Conservation (phyloP, 2,888 invertebrate species). For the Thecophora atra region DNA sequence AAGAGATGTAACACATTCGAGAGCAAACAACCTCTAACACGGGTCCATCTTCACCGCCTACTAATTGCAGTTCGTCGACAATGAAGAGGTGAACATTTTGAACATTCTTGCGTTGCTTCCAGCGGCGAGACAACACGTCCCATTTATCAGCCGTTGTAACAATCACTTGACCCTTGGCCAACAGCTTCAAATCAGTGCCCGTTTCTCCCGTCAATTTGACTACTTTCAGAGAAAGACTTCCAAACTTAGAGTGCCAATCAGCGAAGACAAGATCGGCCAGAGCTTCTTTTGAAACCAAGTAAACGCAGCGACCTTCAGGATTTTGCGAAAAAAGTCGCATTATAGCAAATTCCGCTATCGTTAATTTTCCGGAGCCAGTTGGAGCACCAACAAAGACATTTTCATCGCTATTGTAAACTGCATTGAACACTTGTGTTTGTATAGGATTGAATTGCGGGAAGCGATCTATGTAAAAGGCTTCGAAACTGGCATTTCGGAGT, state of each 20-base stretch:
- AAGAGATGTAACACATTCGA: conserved; percentile 93
- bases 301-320: conserved; percentile 87
- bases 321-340: conserved; percentile 83
- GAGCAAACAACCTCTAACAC: conserved; percentile 94
- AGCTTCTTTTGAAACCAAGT: conserved; percentile 90
- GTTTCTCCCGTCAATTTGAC: conserved; percentile 97
- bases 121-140: conserved; percentile 97
- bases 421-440: conserved; percentile 98
- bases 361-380: conserved; percentile 91
- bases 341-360: conserved; percentile 95
- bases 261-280: conserved; percentile 88
- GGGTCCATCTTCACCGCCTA: conserved; percentile 91
- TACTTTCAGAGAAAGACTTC: conserved; percentile 79
- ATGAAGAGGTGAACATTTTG: conserved; percentile 96
- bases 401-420: conserved; percentile 97
- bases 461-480: conserved; percentile 83
- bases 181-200: conserved; percentile 91
- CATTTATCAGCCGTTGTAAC: conserved; percentile 98
- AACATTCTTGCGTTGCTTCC: conserved; percentile 99
- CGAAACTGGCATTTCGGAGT: conserved; percentile 85
- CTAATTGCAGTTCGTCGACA: conserved; percentile 92
- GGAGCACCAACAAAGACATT: conserved; percentile 97
- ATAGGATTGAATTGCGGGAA: conserved; percentile 98
- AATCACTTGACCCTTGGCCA: conserved; percentile 95
- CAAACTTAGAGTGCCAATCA: conserved; percentile 93